Conservation (phyloP, 2,113 vertebrate genomes). For the Stigmatopora nigra region DNA sequence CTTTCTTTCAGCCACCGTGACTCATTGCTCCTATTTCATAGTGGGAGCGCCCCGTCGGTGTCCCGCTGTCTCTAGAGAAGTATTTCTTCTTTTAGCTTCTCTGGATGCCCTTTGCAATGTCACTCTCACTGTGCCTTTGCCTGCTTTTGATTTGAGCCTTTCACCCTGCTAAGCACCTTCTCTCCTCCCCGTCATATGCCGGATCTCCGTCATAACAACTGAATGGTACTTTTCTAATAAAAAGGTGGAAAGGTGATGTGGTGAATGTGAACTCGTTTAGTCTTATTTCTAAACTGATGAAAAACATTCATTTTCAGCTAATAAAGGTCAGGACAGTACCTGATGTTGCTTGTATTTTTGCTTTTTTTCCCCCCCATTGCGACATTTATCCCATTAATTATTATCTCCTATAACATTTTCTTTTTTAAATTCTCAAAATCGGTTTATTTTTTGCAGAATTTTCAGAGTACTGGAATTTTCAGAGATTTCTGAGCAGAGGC, state of each 20-base stretch:
- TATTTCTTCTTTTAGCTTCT: slow-evolving; percentile 55
- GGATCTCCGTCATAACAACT: slow-evolving; percentile 3
- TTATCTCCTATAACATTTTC: too few species aligned
- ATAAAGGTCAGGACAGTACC: not conserved
- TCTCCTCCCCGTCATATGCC: slow-evolving; percentile 9
- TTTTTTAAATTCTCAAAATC: too few species aligned
- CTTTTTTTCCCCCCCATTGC: not conserved
- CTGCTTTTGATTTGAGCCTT: slow-evolving; percentile 31
- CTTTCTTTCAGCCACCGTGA: slow-evolving; percentile 8
- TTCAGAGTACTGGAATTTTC: too few species aligned
- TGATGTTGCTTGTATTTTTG: slow-evolving; percentile 1
- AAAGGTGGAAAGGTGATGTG: slow-evolving; percentile 1
- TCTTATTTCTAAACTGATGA: not conserved
- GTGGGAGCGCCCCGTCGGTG: slow-evolving; percentile 24
- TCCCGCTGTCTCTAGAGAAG: slow-evolving; percentile 40
- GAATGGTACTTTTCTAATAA: slow-evolving; percentile 19
- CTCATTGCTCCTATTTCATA: slow-evolving; percentile 27
- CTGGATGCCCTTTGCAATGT: slow-evolving; percentile 52
- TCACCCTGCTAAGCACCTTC: slow-evolving; percentile 16
- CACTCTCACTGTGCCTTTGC: slow-evolving; percentile 30
- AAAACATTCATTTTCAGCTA: not conserved
- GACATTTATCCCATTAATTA: not conserved
- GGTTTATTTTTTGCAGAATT: too few species aligned
- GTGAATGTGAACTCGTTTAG: not conserved
- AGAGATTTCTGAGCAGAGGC: too few species aligned